Conservation (phyloP, 2,888 invertebrate species). For the Drosophila percnosoma region DNA sequence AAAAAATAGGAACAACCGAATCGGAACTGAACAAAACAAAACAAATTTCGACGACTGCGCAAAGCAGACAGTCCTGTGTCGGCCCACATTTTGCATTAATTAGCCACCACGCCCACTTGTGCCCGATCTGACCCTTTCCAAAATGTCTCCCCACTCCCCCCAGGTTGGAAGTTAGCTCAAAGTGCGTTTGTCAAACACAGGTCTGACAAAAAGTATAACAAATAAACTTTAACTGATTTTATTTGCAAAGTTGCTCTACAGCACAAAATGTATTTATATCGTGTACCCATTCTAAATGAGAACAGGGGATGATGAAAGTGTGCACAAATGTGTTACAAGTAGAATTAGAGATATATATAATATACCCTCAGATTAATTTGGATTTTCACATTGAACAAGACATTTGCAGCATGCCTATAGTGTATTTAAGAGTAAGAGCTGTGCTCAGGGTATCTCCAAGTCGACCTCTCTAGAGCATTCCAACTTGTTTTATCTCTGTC, state of each 20-base stretch:
- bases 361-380: not conserved
- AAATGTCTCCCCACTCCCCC: not conserved
- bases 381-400: not conserved
- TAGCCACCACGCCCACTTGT: slow-evolving; percentile 57
- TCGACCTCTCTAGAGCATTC: not conserved
- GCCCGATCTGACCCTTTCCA: not conserved
- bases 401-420: not conserved
- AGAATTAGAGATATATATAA: not conserved
- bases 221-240: slow-evolving; percentile 28
- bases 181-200: slow-evolving; percentile 63
- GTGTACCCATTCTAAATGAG: not conserved
- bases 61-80: slow-evolving; percentile 36
- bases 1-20: slow-evolving; percentile 29
- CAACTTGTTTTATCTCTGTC: not conserved
- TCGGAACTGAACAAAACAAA: slow-evolving; percentile 54
- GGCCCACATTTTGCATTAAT: slow-evolving; percentile 70
- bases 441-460: not conserved
- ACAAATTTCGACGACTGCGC: slow-evolving; percentile 71
- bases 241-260: slow-evolving; percentile 12
- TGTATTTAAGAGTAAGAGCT: not conserved
- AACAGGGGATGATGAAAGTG: not conserved
- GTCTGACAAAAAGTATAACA: slow-evolving; percentile 32
- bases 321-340: not conserved
- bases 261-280: not conserved
- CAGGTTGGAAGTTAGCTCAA: not conserved